Evolutionary conservation across 2,888 invertebrate species (phyloP).

Genomic region (Drosophila hamatofila): DNA sequence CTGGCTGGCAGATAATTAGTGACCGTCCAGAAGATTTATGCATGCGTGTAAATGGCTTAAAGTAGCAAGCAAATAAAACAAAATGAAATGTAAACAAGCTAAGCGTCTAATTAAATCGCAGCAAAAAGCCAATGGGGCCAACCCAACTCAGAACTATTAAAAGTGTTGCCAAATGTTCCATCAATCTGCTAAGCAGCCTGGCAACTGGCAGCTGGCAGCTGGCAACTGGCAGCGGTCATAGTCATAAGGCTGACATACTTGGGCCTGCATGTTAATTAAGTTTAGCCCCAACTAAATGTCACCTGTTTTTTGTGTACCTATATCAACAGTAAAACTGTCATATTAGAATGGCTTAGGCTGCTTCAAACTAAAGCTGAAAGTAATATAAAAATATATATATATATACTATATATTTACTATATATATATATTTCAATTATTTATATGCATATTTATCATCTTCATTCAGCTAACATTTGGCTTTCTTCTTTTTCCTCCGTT

Average conservation of each 20-base stretch:
- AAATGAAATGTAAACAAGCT: constrained; percentile 74
- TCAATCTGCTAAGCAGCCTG: constrained; percentile 56
- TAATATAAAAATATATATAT: constrained; percentile 6
- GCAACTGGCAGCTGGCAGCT: not conserved
- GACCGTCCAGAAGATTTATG: constrained; percentile 73
- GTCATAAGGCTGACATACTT: constrained; percentile 33
- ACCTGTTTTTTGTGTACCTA: constrained; percentile 55
- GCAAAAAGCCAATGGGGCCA: constrained; percentile 22
- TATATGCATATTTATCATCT: not conserved
- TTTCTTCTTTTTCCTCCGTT: not conserved
- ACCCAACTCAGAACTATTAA: constrained; percentile 64
- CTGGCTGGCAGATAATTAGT: constrained; percentile 75
- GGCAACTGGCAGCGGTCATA: constrained; percentile 22
- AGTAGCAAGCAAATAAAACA: constrained; percentile 67
- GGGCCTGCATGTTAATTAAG: constrained; percentile 65
- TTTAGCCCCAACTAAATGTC: constrained; percentile 50
- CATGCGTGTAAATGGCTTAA: constrained; percentile 76
- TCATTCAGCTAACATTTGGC: not conserved
- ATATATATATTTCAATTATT: constrained; percentile 24
- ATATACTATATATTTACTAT: not conserved
- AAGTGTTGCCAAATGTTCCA: constrained; percentile 59
- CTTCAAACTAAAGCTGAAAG: constrained; percentile 21
- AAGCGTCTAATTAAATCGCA: constrained; percentile 73
- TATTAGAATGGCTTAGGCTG: constrained; percentile 54
- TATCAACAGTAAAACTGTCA: constrained; percentile 59